Base-by-base conservation (phyloP, 2,113 vertebrate species). In the Periophthalmodon schlosseri region DNA sequence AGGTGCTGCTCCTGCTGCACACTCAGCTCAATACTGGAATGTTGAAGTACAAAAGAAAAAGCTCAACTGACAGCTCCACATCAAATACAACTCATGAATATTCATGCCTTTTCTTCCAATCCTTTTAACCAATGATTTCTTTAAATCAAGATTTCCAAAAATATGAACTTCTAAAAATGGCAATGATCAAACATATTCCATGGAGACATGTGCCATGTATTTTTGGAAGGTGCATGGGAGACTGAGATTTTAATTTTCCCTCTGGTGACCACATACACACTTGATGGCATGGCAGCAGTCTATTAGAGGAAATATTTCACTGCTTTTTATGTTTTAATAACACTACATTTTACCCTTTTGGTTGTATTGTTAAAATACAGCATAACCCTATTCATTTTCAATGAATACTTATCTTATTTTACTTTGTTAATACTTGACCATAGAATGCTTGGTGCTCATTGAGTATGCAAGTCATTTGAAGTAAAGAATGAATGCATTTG, bases 21-120 rank as follows among this genome's bases (percentile, higher is more conserved):
- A 73, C 70, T 70, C 58, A 18, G 74, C 79, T 75, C 33, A 46
- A 36, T 21, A 66, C 54, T 63, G 81, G 36, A 80, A 74, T 69
- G 47, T 70, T 63, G 28, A 68, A 75, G 73, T 78, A 60, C 28
- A 66, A 67, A 79, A 75, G 52, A 39, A 67, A 50, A 75, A 50
- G 68, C 72, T 49, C 64, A 60, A 65, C 75, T 89, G 82, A 85
- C 84, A 85, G 82, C 73, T 85, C 82, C 39, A 70, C 85, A 82
- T 68, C 39, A 80, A 28, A 36, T 16, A 67, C 73, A 11, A 11
- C 0, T 1, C 58, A 74, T 83, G 81, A 85, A 79, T 80, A 80
- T 87, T 80, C 81, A 86, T 78, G 52, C 8, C 18, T 10, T 33
- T 28, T 10, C 79, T 75, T 68, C 66, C 44, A 1, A 3, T 77